Base-by-base conservation (phyloP, 2,888 invertebrate genomes). In the Brachynemurus nebulosus region DNA sequence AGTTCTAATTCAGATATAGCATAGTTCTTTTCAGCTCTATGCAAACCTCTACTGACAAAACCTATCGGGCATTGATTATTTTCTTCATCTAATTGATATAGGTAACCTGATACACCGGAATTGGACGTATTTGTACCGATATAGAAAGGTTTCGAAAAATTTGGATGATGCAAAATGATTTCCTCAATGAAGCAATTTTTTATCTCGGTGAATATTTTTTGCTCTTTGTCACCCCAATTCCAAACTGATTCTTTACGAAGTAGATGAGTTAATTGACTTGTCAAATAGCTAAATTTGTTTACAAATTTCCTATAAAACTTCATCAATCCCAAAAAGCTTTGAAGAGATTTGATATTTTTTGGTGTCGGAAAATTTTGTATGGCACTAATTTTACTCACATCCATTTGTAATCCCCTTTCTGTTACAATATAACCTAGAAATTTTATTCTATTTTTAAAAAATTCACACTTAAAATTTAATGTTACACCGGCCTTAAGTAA, bases 231-330 rank as follows among this genome's bases (percentile, higher is more conserved):
- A 4, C 20, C 8, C 39, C 39, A 38, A 11, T 38, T 18, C 17
- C 39, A 38, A 1, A 2, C 3, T 4, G 5, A 2, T 3, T 20
- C 19, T 1, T 18, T 20, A 19, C 8, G 17, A n/a, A 38, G n/a
- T 5, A 38, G 9, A 3, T 20, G 4, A 4, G 39, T 2, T 4
- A 20, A 38, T 2, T 18, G 2, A 3, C 4, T 2, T 3, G 19
- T 4, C 11, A 20, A 3, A 20, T 4, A 2, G 9, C 20, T 20
- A 19, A 38, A 2, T n/a, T 20, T 2, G 8, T 18, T 18, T 6
- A 38, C 3, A n/a, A 38, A 48, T 20, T 44, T 1, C 3, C 47
- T 5, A 19, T 49, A 42, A 33, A 45, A 49, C 35, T 49, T 49
- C 8, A 37, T 30, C 2, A 49, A 16, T 5, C 46, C 48, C 9